A percentile compares a stretch with the other conserved stretches of the same genome.
phyloP scores from a whole-genome alignment of 2,888 invertebrate species.

The Clusia tigrina region DNA sequence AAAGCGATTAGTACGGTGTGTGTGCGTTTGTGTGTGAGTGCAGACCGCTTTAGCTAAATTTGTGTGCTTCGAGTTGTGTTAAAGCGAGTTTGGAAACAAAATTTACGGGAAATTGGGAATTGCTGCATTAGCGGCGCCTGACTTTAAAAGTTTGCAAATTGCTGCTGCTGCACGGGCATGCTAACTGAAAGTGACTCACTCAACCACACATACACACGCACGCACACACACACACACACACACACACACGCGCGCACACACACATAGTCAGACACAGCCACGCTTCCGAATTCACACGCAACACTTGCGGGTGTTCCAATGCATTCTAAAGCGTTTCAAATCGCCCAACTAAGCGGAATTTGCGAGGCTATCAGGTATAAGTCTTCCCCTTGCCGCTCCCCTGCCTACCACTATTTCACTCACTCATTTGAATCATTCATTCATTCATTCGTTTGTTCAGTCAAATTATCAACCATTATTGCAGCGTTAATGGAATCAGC shows the following conservation, averaged over 20 bases:
- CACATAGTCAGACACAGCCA: not conserved
- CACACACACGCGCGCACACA: not conserved
- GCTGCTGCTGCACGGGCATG: no score
- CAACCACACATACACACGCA: not conserved
- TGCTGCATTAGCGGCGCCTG: not conserved
- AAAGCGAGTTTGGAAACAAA: not conserved
- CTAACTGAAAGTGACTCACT: no score
- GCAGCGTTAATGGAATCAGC: not conserved
- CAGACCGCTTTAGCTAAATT: not conserved
- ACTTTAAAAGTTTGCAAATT: no score
- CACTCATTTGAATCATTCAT: no score
- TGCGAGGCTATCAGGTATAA: not conserved
- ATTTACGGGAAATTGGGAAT: not conserved
- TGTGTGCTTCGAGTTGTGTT: not conserved
- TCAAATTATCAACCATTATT: not conserved
- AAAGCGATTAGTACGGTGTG: constrained; percentile 4
- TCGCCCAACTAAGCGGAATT: no score
- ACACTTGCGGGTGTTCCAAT: no score
- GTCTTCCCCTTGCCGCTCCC: not conserved
- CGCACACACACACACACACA: not conserved
- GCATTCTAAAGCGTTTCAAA: no score
- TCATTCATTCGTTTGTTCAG: not conserved
- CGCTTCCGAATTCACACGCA: no score
- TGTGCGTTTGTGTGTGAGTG: not conserved
- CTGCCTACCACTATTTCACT: not conserved